Conservation (phyloP, 2,888 invertebrate genomes). For the Drosophila neonasuta region DNA sequence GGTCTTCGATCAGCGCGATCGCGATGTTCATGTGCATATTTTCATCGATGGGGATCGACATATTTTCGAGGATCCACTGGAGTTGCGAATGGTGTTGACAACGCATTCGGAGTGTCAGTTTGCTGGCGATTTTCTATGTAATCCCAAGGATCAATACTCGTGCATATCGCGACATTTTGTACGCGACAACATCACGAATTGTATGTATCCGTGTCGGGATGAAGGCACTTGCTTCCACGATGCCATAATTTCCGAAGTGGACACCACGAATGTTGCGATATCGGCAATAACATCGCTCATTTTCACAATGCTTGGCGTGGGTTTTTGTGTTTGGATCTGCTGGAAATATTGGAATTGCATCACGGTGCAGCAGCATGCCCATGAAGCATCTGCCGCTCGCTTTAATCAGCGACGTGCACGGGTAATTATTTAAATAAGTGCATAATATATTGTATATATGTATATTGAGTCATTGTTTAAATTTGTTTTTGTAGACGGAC, state of each 20-base stretch:
- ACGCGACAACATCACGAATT: conserved; percentile 80
- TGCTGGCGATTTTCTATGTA: conserved; percentile 76
- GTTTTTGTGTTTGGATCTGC: conserved; percentile 81
- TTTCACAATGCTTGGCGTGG: conserved; percentile 81
- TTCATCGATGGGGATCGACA: conserved; percentile 71
- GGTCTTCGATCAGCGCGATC: conserved; percentile 78
- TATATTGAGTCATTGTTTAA: background rate
- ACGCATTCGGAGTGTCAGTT: conserved; percentile 79
- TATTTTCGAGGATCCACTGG: conserved; percentile 74
- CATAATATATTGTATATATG: background rate
- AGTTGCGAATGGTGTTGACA: conserved; percentile 79
- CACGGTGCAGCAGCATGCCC: conserved; percentile 80
- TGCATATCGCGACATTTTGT: conserved; percentile 80
- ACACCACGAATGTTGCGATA: conserved; percentile 79
- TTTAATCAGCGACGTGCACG: conserved; percentile 67
- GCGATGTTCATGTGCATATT: conserved; percentile 75
- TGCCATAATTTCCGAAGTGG: conserved; percentile 71
- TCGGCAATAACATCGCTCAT: conserved; percentile 81
- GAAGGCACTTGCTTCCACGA: conserved; percentile 79
- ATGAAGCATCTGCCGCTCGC: conserved; percentile 79
- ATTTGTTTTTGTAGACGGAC: conserved; percentile 57
- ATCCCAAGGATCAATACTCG: conserved; percentile 74
- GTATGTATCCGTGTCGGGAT: conserved; percentile 80
- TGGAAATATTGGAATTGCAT: conserved; percentile 82
- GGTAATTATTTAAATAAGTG: conserved; percentile 28